phyloP scores from a whole-genome alignment of 2,797 vertebrate genomes.

The Corythornis leucogaster region DNA sequence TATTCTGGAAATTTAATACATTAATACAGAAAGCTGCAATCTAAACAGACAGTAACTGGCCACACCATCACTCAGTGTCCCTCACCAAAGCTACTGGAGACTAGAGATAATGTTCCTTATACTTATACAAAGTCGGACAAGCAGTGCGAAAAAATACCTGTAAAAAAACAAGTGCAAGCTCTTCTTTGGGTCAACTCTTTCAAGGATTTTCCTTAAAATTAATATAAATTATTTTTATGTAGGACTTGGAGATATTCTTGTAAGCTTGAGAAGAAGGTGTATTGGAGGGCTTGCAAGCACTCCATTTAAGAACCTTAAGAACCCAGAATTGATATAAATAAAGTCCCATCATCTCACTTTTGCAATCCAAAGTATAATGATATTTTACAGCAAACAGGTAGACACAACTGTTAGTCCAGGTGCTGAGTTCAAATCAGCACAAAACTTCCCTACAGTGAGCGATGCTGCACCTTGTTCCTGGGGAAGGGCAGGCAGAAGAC shows the following conservation, averaged over 20 bases:
- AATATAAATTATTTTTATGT: not conserved
- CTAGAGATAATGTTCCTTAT: not conserved
- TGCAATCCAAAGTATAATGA: not conserved
- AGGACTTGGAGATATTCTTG: not conserved
- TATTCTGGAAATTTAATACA: not conserved
- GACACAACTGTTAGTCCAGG: not conserved
- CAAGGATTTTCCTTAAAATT: not conserved
- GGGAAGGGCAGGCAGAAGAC: not conserved
- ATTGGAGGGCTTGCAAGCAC: not conserved
- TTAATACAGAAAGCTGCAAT: not conserved
- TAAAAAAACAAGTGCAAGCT: not conserved
- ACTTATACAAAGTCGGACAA: not conserved
- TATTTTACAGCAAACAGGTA: not conserved
- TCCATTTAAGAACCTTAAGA: not conserved
- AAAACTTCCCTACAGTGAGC: fast-evolving
- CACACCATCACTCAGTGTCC: not conserved
- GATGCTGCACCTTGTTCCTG: not conserved
- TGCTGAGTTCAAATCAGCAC: not conserved
- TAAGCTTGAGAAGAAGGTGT: no score
- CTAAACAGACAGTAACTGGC: not conserved
- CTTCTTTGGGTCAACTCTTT: not conserved
- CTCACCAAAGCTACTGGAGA: not conserved
- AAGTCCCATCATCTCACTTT: not conserved
- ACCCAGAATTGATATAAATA: not conserved
- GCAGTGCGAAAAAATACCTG: not conserved